phyloP scores from a whole-genome alignment of 2,113 vertebrate species.

The Cottus gobio region DNA sequence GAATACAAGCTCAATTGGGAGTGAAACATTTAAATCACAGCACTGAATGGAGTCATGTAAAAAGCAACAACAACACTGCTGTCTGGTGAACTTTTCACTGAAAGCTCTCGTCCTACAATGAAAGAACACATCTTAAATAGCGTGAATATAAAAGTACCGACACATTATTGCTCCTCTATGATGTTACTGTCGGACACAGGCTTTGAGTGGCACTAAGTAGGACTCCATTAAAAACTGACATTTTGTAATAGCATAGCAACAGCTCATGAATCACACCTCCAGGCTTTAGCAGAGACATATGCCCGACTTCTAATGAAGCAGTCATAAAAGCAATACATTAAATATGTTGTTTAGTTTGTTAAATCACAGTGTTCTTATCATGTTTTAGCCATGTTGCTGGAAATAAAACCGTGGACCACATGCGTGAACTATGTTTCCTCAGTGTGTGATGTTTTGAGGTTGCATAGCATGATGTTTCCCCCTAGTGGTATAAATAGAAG shows the following conservation, averaged over 20 bases:
- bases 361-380: slow-evolving; percentile 31
- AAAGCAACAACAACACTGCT: slow-evolving; percentile 18
- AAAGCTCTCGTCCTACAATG: slow-evolving; percentile 23
- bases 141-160: slow-evolving; percentile 12
- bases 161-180: slow-evolving; percentile 27
- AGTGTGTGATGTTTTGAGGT: slow-evolving; percentile 28
- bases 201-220: slow-evolving; percentile 40
- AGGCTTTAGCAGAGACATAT: slow-evolving; percentile 24
- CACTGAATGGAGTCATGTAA: slow-evolving; percentile 21
- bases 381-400: slow-evolving; percentile 11
- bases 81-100: slow-evolving; percentile 18
- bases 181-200: slow-evolving; percentile 41
- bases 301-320: slow-evolving; percentile 28
- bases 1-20: slow-evolving; percentile 10
- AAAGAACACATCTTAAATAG: slow-evolving; percentile 31
- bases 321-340: slow-evolving; percentile 13
- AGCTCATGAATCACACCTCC: slow-evolving; percentile 44
- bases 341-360: slow-evolving; percentile 45
- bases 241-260: slow-evolving; percentile 51
- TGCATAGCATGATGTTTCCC: slow-evolving; percentile 76
- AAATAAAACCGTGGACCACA: slow-evolving; percentile 20
- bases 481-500: slow-evolving; percentile 72
- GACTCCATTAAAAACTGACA: slow-evolving; percentile 55
- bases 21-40: slow-evolving; percentile 27
- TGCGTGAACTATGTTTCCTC: slow-evolving; percentile 39